Base-by-base conservation (phyloP, 2,888 invertebrate genomes). In the Hipparchia sbordonii region DNA sequence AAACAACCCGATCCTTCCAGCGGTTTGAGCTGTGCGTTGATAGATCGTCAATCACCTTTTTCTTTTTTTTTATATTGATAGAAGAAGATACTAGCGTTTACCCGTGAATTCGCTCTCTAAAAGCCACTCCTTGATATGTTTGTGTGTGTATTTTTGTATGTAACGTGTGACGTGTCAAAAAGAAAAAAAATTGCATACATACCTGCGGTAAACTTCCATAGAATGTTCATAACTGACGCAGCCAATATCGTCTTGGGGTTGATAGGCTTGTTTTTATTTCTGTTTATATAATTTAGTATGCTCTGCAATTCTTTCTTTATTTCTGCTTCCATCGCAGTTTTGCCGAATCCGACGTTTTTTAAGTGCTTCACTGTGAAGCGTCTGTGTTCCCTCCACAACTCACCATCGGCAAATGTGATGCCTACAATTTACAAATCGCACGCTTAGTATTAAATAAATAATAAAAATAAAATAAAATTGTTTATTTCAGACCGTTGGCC, bases 151-250 rank as follows among this genome's bases (percentile, higher is more conserved):
- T 39, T 2, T 39, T 5, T 39, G 39, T 39, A 2, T 39, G 1
- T 39, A 4, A 39, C 3, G 39, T 23, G 23, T 23, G 23, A 23
- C 23, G 23, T 1, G 48, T 48, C 48, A 23, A 33, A 33, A 59
- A 39, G 39, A 59, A 13, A 7, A 48, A 63, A 13, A 63, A 13
- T 23, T 57, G 23, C 57, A 48, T 8, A 48, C 68, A 79, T 89
- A 79, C 96, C 96, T 69, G 96, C 96, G 66, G 96, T 93, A 89
- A 96, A 95, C 23, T 94, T 94, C 97, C 97, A 97, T 12, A 97
- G 84, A 0, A 95, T 94, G 84, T 97, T 97, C 75, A 97, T 87
- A 1, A 96, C 95, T 0, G 95, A 94, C 48, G 95, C 88, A 74
- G 96, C 95, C 67, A 96, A 94, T 1, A 92, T 87, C 13, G 85